A percentile compares a stretch with the other conserved stretches of the same genome.
Conservation (phyloP, 2,113 vertebrate species). For the Tiliqua scincoides region DNA sequence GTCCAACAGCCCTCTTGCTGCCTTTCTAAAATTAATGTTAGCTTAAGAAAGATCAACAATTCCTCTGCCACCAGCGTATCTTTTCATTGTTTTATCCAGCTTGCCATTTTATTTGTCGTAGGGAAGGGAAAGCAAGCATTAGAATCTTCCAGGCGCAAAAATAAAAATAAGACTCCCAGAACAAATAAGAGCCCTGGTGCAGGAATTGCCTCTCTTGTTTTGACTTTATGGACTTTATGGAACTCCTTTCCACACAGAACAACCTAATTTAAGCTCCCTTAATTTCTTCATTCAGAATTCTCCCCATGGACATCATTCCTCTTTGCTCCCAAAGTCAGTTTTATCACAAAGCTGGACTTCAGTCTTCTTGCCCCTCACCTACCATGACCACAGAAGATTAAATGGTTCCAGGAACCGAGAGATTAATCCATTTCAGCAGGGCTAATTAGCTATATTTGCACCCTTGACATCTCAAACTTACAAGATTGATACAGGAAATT, state of each 20-base stretch:
- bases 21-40: constrained; percentile 59
- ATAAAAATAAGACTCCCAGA: constrained; percentile 49
- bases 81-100: constrained; percentile 60
- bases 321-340: background rate
- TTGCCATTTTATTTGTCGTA: constrained; percentile 56
- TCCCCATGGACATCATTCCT: background rate
- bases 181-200: constrained; percentile 46
- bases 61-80: constrained; percentile 45
- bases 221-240: constrained; percentile 32
- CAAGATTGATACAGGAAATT: background rate
- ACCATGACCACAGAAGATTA: background rate
- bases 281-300: constrained; percentile 34
- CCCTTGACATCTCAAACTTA: background rate
- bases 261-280: constrained; percentile 19
- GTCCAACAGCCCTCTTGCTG: constrained; percentile 35
- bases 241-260: background rate
- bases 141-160: constrained; percentile 50
- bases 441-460: background rate
- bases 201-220: constrained; percentile 49
- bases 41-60: constrained; percentile 62
- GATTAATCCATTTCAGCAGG: background rate
- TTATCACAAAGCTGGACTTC: background rate
- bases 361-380: background rate
- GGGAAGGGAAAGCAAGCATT: constrained; percentile 58
- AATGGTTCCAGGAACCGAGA: background rate